These are phyloP conservation scores for Paracentrotus lividus DNA, from an alignment of 53 echinoderm and acorn worm genomes.

Conservation along the genomic window DNA sequence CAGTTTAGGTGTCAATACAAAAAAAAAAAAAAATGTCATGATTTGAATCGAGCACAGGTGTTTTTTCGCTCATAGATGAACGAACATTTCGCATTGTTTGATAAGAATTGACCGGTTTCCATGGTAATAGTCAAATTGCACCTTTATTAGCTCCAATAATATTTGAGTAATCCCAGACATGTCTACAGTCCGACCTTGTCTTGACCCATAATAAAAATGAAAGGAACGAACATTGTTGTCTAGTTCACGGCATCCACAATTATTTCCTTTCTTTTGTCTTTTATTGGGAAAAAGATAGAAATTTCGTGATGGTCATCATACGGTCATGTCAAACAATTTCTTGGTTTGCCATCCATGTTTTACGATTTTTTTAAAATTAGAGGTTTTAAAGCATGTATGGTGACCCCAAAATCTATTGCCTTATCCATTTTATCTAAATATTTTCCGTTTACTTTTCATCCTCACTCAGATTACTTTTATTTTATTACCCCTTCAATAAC, in stretches of 20 bases:
- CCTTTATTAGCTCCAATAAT: neutral
- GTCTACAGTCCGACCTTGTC: neutral
- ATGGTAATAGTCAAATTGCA: neutral
- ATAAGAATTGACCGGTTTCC: neutral
- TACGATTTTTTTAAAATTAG: too few species aligned
- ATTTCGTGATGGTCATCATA: neutral
- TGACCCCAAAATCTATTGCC: too few species aligned
- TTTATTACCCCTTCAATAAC: too few species aligned
- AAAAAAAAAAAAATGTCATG: too few species aligned
- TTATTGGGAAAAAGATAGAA: neutral
- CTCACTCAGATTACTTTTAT: too few species aligned
- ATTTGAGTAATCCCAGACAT: neutral
- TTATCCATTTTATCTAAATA: too few species aligned
- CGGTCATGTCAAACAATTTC: neutral
- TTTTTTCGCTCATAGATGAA: neutral
- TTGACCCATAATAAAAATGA: neutral
- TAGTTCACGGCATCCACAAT: too few species aligned
- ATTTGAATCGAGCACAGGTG: neutral
- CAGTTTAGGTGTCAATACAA: too few species aligned
- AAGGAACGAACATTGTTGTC: neutral
- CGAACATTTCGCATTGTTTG: neutral
- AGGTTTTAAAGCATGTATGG: too few species aligned
- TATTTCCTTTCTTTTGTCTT: neutral
- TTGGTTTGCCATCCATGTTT: too few species aligned
- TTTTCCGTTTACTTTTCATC: too few species aligned